phyloP scores from a whole-genome alignment of 2,797 vertebrate species.

The Podarcis lilfordi region DNA sequence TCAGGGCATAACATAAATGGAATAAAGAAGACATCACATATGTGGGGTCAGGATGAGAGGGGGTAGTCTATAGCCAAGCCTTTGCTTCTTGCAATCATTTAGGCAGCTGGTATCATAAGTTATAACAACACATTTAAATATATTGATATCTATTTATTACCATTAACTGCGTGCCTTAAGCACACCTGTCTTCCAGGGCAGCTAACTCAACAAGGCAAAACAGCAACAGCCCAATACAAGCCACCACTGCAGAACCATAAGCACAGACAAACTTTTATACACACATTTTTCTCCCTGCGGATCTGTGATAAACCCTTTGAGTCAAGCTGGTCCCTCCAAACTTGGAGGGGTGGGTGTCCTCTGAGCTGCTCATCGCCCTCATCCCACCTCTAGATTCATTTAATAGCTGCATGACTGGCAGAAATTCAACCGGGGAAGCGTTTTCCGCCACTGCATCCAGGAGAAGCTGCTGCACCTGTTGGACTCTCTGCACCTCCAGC shows the following conservation, averaged over 20 bases:
- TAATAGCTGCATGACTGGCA: not conserved
- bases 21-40: not conserved
- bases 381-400: not conserved
- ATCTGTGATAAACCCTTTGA: no score
- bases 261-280: no score
- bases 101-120: not conserved
- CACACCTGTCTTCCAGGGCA: no score
- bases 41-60: not conserved
- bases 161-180: no score
- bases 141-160: no score
- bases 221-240: no score
- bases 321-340: no score
- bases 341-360: no score
- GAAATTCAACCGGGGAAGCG: not conserved
- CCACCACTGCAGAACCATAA: no score
- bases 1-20: not conserved
- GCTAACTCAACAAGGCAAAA: no score
- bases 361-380: no score
- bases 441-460: not conserved
- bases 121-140: not conserved
- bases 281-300: no score
- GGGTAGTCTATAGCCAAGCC: not conserved
- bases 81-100: not conserved
- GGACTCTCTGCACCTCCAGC: not conserved
- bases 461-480: not conserved